A percentile compares a stretch with the other conserved stretches of the same genome.
Conservation (phyloP, 2,113 vertebrate species). For the Rhabdornis inornatus region DNA sequence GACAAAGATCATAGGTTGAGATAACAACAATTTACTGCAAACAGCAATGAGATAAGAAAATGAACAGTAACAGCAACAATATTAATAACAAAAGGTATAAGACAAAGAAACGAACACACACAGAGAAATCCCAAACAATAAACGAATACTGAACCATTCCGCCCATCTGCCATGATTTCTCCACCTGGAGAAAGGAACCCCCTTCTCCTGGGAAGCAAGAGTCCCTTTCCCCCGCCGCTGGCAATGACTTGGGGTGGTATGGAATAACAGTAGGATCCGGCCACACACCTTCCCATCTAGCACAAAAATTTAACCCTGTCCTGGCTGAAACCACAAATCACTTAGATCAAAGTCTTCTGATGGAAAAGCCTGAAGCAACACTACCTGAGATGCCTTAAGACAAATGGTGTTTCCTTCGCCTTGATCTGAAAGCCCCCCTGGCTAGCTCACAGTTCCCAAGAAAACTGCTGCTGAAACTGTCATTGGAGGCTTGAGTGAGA, state of each 20-base stretch:
- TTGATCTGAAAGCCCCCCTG: neutral
- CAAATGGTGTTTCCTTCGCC: neutral
- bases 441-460: neutral
- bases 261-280: neutral
- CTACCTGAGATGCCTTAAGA: neutral
- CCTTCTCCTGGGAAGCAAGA: neutral
- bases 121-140: neutral
- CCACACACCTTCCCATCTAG: fast-evolving
- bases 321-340: neutral
- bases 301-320: neutral
- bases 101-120: neutral
- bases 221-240: neutral
- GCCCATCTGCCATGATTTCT: neutral
- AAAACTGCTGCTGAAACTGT: neutral
- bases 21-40: neutral
- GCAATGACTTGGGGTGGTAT: neutral
- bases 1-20: neutral
- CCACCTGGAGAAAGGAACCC: neutral
- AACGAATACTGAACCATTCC: neutral
- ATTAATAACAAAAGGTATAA: neutral
- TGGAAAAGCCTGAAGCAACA: neutral
- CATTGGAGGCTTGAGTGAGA: neutral
- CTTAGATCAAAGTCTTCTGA: neutral
- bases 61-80: neutral
- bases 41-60: neutral